These are phyloP conservation scores for Lottia gigantea DNA, from an alignment of 2,888 invertebrate genomes.

Conservation along the genomic window DNA sequence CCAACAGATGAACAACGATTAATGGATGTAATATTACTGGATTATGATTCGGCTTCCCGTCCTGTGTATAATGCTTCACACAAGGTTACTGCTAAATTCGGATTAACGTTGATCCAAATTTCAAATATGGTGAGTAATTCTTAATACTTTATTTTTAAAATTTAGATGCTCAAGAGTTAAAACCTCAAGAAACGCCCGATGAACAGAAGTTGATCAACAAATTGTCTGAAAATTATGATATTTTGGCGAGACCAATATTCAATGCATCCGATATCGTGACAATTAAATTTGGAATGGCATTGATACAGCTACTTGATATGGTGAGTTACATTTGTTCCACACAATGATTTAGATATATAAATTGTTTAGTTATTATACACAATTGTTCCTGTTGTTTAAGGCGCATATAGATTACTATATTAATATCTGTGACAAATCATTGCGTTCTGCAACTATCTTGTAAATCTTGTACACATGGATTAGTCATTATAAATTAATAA, in stretches of 20 bases:
- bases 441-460: no score
- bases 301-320: slow-evolving; percentile 65
- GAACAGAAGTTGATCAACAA: slow-evolving; percentile 57
- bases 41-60: slow-evolving; percentile 64
- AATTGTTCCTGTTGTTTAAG: no score
- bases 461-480: no score
- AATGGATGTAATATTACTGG: slow-evolving; percentile 52
- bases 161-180: slow-evolving; percentile 1
- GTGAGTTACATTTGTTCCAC: slow-evolving; percentile 38
- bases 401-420: no score
- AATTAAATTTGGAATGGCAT: slow-evolving; percentile 62
- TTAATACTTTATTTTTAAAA: background rate
- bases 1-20: slow-evolving; percentile 65
- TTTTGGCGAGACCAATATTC: slow-evolving; percentile 61
- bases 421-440: no score
- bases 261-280: slow-evolving; percentile 60
- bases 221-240: slow-evolving; percentile 59
- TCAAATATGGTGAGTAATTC: slow-evolving; percentile 65
- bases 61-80: slow-evolving; percentile 67
- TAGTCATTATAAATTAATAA: no score
- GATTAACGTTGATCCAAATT: slow-evolving; percentile 65
- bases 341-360: no score
- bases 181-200: slow-evolving; percentile 48
- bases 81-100: slow-evolving; percentile 64
- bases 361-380: no score